Percentiles rank a stretch among this genome's conserved stretches.
phyloP scores from a whole-genome alignment of 2,888 invertebrate genomes.

The Hirtodrosophila duncani region DNA sequence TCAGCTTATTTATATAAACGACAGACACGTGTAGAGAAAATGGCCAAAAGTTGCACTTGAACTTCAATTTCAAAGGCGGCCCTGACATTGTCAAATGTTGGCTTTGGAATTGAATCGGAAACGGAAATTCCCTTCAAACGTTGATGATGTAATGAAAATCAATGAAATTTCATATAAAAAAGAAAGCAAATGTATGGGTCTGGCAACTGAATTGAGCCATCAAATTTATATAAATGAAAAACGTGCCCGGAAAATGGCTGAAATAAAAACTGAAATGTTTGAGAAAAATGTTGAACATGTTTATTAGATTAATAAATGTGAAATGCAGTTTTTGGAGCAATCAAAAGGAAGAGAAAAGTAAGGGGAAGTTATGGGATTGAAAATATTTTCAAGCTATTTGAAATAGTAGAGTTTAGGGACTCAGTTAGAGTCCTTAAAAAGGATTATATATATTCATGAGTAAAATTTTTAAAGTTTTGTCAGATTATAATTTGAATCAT shows the following conservation, averaged over 20 bases:
- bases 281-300: not conserved
- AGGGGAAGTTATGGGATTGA: too few relatives aligned
- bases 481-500: too few relatives aligned
- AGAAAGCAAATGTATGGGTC: constrained; percentile 46
- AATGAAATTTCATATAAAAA: constrained; percentile 34
- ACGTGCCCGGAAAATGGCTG: constrained; percentile 26
- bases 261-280: not conserved
- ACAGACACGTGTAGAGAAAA: constrained; percentile 29
- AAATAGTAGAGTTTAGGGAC: too few relatives aligned
- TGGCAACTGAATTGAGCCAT: constrained; percentile 41
- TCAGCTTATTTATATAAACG: too few relatives aligned
- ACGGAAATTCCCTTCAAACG: constrained; percentile 36
- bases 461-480: too few relatives aligned
- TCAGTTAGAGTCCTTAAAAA: too few relatives aligned
- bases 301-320: constrained; percentile 1
- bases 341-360: too few relatives aligned
- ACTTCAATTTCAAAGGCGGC: constrained; percentile 49
- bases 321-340: too few relatives aligned
- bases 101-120: constrained; percentile 23
- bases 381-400: too few relatives aligned
- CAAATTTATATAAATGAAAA: constrained; percentile 27
- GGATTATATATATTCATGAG: too few relatives aligned
- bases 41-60: constrained; percentile 34
- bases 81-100: constrained; percentile 54
- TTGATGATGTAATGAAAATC: constrained; percentile 48